A percentile compares a stretch with the other conserved stretches of the same genome.
Evolutionary conservation across 1,140 invertebrate species (phyloP).

Genomic region (Anthonomus grandis): DNA sequence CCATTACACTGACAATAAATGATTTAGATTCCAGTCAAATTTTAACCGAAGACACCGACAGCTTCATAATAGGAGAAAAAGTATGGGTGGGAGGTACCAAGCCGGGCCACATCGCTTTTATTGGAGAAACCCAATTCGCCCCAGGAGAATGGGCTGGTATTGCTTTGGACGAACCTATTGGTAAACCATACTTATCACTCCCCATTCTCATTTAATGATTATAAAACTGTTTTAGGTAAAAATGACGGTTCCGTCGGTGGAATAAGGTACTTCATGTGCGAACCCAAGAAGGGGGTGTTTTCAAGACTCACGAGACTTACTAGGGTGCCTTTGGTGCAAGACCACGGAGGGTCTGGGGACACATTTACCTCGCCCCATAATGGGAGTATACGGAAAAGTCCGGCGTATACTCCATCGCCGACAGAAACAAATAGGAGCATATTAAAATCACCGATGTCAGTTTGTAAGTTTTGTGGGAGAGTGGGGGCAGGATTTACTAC

Average conservation of each 20-base stretch:
- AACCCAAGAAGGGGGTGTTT: constrained; percentile 90
- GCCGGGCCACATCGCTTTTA: constrained; percentile 91
- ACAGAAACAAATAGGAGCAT: constrained; percentile 52
- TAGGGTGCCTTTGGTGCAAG: constrained; percentile 59
- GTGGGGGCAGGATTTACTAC: neutral
- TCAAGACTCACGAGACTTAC: constrained; percentile 87
- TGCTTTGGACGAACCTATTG: constrained; percentile 89
- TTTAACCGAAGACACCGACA: constrained; percentile 86
- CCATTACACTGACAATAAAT: constrained; percentile 3
- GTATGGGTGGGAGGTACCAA: constrained; percentile 96
- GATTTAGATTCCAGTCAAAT: constrained; percentile 74
- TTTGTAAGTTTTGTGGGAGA: constrained; percentile 38
- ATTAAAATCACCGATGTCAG: constrained; percentile 47
- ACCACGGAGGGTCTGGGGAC: constrained; percentile 42
- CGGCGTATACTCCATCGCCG: constrained; percentile 49
- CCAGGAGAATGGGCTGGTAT: constrained; percentile 96
- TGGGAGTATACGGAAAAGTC: constrained; percentile 35
- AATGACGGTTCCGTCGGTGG: constrained; percentile 96
- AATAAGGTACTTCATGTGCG: constrained; percentile 90
- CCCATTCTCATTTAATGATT: neutral
- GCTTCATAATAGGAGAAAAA: constrained; percentile 92
- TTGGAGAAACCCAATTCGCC: constrained; percentile 96
- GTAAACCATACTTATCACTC: constrained; percentile 48
- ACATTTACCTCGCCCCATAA: constrained; percentile 29
- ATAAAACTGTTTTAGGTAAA: constrained; percentile 65